A percentile compares a stretch with the other conserved stretches of the same genome.
phyloP scores from a whole-genome alignment of 2,888 invertebrate genomes.

The Pachycephus smyrnensis region DNA sequence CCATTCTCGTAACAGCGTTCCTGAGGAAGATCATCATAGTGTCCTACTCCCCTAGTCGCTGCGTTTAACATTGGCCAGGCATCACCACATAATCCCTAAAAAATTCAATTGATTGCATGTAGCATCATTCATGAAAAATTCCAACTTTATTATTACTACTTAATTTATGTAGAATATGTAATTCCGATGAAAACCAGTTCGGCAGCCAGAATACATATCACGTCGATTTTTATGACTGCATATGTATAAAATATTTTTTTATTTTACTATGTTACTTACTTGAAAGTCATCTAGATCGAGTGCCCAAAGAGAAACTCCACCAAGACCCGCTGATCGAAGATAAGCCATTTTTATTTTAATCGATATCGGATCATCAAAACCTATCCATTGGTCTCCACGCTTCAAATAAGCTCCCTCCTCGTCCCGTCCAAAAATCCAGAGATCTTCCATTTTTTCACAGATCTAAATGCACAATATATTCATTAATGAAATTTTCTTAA shows the following conservation, averaged over 20 bases:
- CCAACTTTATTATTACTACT: not conserved
- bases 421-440: constrained; percentile 71
- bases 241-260: not conserved
- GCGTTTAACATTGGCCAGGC: constrained; percentile 78
- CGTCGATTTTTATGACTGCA: not conserved
- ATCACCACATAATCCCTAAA: constrained; percentile 78
- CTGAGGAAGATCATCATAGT: constrained; percentile 65
- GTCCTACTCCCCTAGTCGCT: constrained; percentile 67
- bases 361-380: constrained; percentile 76
- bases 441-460: constrained; percentile 71
- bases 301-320: constrained; percentile 79
- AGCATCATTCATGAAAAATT: not conserved
- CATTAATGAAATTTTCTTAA: constrained; percentile 1
- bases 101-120: not conserved
- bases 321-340: constrained; percentile 73
- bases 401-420: constrained; percentile 76
- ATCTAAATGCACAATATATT: constrained; percentile 60
- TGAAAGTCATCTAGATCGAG: constrained; percentile 83
- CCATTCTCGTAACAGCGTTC: constrained; percentile 69
- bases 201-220: not conserved
- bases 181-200: not conserved
- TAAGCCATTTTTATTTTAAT: constrained; percentile 72
- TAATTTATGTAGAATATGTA: not conserved
- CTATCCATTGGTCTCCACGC: constrained; percentile 83
- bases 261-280: constrained; percentile 34